phyloP scores from a whole-genome alignment of 1,140 invertebrate species.

The Solen grandis region DNA sequence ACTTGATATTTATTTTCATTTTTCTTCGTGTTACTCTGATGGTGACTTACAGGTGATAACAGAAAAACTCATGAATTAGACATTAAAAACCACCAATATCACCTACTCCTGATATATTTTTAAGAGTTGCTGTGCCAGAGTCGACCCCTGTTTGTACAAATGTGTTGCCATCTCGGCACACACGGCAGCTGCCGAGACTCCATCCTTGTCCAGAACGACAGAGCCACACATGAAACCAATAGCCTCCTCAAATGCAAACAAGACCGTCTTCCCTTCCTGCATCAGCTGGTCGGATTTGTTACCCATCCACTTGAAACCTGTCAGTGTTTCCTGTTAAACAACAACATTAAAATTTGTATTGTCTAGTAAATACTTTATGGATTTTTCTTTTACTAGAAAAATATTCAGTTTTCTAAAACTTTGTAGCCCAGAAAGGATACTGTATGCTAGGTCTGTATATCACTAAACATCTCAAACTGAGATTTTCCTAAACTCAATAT shows the following conservation, averaged over 20 bases:
- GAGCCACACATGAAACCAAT: conserved; percentile 94
- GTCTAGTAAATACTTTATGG: neutral
- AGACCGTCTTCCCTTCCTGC: conserved; percentile 84
- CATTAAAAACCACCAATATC: too few relatives aligned
- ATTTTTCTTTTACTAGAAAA: neutral
- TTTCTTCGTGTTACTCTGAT: too few relatives aligned
- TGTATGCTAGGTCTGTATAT: too few relatives aligned
- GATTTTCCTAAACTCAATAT: too few relatives aligned
- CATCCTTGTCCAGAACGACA: conserved; percentile 95
- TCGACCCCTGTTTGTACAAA: conserved; percentile 84
- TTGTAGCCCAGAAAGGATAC: neutral
- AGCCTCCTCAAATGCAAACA: conserved; percentile 96
- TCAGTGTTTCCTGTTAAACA: conserved; percentile 93
- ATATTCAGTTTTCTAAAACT: neutral
- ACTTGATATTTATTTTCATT: too few relatives aligned
- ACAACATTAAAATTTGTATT: neutral
- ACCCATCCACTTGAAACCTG: conserved; percentile 99
- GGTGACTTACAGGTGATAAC: too few relatives aligned
- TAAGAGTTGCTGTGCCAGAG: conserved; percentile 89
- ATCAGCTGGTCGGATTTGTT: conserved; percentile 91
- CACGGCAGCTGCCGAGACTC: conserved; percentile 91
- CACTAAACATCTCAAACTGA: too few relatives aligned
- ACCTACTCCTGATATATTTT: too few relatives aligned
- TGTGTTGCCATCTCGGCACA: conserved; percentile 90
- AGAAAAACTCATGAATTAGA: too few relatives aligned